phyloP scores from a whole-genome alignment of 2,888 invertebrate genomes.

The Drosophila koepferae region DNA sequence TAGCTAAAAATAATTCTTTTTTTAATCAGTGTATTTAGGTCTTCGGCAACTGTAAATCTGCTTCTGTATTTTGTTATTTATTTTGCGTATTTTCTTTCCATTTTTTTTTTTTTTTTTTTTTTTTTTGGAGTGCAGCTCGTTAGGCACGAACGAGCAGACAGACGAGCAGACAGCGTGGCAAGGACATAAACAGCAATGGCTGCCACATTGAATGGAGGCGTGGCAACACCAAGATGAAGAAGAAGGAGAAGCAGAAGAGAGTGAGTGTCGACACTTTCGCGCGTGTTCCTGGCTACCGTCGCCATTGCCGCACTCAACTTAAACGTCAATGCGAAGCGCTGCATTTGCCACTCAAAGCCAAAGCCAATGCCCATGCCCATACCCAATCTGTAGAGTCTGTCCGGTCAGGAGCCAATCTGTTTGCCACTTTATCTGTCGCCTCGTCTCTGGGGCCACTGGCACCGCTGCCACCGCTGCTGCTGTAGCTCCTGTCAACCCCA shows the following conservation, averaged over 20 bases:
- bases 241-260: not conserved
- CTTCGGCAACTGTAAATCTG: not conserved
- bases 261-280: conserved; percentile 52
- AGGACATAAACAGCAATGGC: conserved; percentile 75
- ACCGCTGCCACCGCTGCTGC: not conserved
- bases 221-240: conserved; percentile 8
- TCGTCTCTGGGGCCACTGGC: conserved; percentile 4
- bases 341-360: conserved; percentile 54
- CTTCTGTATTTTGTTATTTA: conserved; percentile 37
- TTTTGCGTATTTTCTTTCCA: conserved; percentile 19
- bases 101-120: conserved; percentile 24
- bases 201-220: conserved; percentile 30
- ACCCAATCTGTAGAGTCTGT: conserved; percentile 21
- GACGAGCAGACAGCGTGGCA: conserved; percentile 65
- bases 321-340: conserved; percentile 70
- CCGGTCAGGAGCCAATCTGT: conserved; percentile 68
- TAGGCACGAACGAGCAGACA: conserved; percentile 78
- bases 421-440: conserved; percentile 74
- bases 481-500: conserved; percentile 70
- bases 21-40: conserved; percentile 2
- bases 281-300: conserved; percentile 31
- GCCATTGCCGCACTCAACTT: conserved; percentile 32
- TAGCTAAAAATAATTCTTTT: not conserved
- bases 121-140: conserved; percentile 72
- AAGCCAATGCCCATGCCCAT: conserved; percentile 14